A percentile compares a stretch with the other conserved stretches of the same genome.
Conservation (phyloP, 2,797 vertebrate genomes). For the Oceanodroma leucorhoa region DNA sequence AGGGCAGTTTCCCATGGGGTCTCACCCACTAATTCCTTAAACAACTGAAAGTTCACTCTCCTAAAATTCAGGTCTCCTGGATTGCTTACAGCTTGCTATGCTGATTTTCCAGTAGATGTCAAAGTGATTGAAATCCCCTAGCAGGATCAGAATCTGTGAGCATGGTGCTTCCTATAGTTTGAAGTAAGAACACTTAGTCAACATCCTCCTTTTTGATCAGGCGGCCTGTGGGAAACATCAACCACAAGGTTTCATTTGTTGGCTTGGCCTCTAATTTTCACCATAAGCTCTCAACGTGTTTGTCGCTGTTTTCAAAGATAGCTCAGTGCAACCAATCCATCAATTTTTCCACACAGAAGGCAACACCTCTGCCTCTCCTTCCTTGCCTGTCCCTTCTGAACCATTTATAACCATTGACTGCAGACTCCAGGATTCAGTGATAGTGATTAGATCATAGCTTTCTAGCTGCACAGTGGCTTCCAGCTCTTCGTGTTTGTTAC, state of each 20-base stretch:
- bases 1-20: too few relatives aligned
- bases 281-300: neutral
- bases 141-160: neutral
- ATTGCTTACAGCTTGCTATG: neutral
- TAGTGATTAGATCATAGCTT: neutral
- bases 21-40: too few relatives aligned
- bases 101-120: neutral
- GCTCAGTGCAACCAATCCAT: neutral
- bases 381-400: neutral
- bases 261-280: neutral
- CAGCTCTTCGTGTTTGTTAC: neutral
- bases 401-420: neutral
- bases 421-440: neutral
- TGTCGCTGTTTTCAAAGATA: neutral
- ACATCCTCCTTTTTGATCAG: neutral
- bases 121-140: neutral
- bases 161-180: neutral
- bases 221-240: neutral
- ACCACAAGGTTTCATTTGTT: neutral
- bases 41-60: too few relatives aligned
- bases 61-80: too few relatives aligned
- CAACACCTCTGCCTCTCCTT: neutral
- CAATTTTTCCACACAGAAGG: neutral
- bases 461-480: neutral
- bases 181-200: neutral